Conservation (phyloP, 2,888 invertebrate genomes). For the Pheosia tremula region DNA sequence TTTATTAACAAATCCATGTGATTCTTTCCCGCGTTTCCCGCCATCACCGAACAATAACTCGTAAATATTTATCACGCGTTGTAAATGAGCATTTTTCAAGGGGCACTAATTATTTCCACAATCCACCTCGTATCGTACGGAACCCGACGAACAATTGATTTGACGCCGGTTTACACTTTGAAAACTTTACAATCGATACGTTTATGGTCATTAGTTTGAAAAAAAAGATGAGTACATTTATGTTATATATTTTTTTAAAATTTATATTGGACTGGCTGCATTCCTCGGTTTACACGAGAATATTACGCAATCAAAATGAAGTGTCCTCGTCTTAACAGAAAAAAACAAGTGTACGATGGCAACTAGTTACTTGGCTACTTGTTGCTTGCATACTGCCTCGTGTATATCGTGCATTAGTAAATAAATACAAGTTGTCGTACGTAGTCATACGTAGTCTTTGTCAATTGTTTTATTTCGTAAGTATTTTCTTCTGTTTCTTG, state of each 20-base stretch:
- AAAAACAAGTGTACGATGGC: too few relatives aligned
- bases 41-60: constrained; percentile 76
- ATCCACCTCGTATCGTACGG: constrained; percentile 49
- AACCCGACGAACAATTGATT: constrained; percentile 69
- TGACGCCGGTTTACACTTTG: constrained; percentile 59
- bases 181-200: constrained; percentile 44
- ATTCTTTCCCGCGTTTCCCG: constrained; percentile 49
- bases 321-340: too few relatives aligned
- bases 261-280: background rate
- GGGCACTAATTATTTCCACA: constrained; percentile 81
- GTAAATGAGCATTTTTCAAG: constrained; percentile 80
- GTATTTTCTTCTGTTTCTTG: too few relatives aligned
- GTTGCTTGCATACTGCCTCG: too few relatives aligned
- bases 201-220: constrained; percentile 56
- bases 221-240: constrained; percentile 19
- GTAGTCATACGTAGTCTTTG: too few relatives aligned
- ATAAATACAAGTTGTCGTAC: too few relatives aligned
- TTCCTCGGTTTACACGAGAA: background rate
- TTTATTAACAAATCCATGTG: constrained; percentile 42
- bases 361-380: too few relatives aligned
- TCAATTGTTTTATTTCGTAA: too few relatives aligned
- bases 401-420: too few relatives aligned
- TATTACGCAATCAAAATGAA: background rate
- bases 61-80: constrained; percentile 82
- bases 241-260: background rate